A percentile compares a stretch with the other conserved stretches of the same genome.
Conservation (phyloP, 2,113 vertebrate genomes). For the Oreochromis spilurus region DNA sequence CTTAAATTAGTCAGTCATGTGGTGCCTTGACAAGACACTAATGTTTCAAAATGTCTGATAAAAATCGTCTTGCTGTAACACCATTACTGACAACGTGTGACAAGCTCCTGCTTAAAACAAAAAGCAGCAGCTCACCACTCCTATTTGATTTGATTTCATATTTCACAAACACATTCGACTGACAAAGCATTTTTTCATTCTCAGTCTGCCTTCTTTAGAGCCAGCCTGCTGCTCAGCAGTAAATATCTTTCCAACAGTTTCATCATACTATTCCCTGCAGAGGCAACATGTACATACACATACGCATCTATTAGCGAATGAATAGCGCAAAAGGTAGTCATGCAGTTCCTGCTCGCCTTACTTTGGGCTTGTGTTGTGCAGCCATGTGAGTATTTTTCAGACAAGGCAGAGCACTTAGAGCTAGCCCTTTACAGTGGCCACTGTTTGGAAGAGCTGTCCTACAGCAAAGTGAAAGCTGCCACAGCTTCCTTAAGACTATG, state of each 20-base stretch:
- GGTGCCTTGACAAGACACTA: not conserved
- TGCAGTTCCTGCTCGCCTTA: slow-evolving; percentile 7
- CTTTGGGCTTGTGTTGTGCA: slow-evolving; percentile 26
- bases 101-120: not conserved
- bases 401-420: slow-evolving; percentile 21
- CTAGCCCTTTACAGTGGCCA: not conserved
- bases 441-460: not conserved
- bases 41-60: not conserved
- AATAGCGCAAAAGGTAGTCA: slow-evolving; percentile 14
- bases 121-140: not conserved
- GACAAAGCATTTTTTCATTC: not conserved
- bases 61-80: not conserved
- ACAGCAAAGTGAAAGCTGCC: not conserved
- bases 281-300: slow-evolving; percentile 3
- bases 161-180: not conserved
- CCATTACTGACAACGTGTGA: not conserved
- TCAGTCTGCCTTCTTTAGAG: not conserved
- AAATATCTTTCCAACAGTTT: not conserved
- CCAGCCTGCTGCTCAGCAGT: not conserved
- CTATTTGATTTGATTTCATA: not conserved
- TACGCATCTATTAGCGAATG: slow-evolving; percentile 10
- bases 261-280: slow-evolving; percentile 1
- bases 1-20: not conserved
- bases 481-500: not conserved
- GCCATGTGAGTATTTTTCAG: slow-evolving; percentile 32